Evolutionary conservation across 2,113 vertebrate species (phyloP).

Genomic region (Aegithalos caudatus): DNA sequence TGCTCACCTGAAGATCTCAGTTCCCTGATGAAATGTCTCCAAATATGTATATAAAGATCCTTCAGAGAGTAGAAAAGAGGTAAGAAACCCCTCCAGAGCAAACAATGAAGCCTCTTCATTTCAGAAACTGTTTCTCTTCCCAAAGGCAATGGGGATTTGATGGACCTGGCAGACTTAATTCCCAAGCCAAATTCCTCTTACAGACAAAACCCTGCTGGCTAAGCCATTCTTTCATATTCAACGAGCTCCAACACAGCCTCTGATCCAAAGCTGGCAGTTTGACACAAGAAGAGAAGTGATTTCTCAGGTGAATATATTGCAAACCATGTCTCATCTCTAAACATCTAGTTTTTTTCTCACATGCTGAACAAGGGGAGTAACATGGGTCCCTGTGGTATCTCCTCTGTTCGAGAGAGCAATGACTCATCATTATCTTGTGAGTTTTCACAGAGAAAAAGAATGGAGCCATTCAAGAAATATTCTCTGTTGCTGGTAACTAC

Average conservation of each 20-base stretch:
- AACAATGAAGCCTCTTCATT: conserved; percentile 23
- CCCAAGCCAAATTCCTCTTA: conserved; percentile 41
- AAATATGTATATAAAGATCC: background rate
- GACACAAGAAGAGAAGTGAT: conserved; percentile 17
- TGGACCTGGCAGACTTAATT: conserved; percentile 37
- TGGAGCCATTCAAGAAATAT: background rate
- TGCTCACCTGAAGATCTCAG: background rate
- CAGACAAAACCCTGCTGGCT: conserved; percentile 34
- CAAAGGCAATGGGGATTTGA: conserved; percentile 9
- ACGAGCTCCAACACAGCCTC: background rate
- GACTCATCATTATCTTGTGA: conserved; percentile 20
- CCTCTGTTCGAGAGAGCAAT: background rate
- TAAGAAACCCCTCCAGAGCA: background rate
- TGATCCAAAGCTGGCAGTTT: conserved; percentile 47
- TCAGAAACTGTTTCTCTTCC: conserved; percentile 1
- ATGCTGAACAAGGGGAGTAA: background rate
- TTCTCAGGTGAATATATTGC: conserved; percentile 34
- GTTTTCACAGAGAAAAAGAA: background rate
- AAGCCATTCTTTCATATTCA: conserved; percentile 32
- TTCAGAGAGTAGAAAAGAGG: background rate
- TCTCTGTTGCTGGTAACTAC: background rate
- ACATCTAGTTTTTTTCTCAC: conserved; percentile 1
- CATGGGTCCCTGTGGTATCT: background rate
- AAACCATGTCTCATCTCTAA: conserved; percentile 1
- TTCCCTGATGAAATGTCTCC: background rate